Evolutionary conservation across 2,113 vertebrate species (phyloP).

Genomic region (Nycticebus coucang): DNA sequence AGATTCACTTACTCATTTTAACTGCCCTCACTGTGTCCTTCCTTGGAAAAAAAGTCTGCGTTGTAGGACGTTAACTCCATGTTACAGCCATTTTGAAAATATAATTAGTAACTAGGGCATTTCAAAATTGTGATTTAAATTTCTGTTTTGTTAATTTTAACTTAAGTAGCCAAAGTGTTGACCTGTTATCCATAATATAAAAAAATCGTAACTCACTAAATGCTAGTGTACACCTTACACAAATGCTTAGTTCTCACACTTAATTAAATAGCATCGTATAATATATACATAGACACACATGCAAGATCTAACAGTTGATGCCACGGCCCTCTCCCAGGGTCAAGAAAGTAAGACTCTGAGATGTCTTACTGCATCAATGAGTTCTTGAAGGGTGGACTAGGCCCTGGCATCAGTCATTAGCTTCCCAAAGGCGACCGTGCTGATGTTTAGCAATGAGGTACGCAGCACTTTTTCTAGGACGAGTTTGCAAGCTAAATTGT

Average conservation of each 20-base stretch:
- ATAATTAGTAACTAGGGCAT: background rate
- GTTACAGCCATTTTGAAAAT: background rate
- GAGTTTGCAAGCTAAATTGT: too few species aligned
- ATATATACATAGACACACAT: background rate
- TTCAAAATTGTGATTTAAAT: background rate
- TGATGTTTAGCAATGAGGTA: too few species aligned
- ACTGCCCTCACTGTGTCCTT: background rate
- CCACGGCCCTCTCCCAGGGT: too few species aligned
- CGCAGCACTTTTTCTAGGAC: too few species aligned
- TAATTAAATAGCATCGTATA: background rate
- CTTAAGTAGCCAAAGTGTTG: background rate
- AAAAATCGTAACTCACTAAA: background rate
- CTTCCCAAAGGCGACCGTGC: too few species aligned
- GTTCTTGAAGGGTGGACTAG: too few species aligned
- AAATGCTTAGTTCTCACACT: background rate
- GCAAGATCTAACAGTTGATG: background rate
- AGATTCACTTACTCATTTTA: background rate
- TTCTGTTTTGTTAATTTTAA: constrained; percentile 7
- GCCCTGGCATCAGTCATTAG: too few species aligned
- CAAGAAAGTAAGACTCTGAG: too few species aligned
- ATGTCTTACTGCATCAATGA: too few species aligned
- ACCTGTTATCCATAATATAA: background rate
- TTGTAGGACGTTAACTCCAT: background rate
- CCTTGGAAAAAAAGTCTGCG: background rate
- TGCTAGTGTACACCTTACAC: background rate